These are phyloP conservation scores for Diadegma fenestrale DNA, from an alignment of 2,888 invertebrate genomes.

Conservation along the genomic window DNA sequence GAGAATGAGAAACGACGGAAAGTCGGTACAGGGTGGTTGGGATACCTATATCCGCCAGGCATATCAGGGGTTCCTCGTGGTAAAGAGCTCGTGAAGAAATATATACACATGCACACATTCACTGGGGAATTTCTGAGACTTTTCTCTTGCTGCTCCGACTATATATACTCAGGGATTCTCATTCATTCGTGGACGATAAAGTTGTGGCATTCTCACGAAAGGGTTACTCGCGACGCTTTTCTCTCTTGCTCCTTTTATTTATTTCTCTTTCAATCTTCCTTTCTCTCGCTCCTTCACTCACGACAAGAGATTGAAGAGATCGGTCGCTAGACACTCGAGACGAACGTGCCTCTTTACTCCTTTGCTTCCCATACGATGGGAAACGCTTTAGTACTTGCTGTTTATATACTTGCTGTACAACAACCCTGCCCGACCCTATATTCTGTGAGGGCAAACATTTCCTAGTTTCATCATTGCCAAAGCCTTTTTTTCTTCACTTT, in stretches of 20 bases:
- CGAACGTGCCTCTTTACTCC: slow-evolving; percentile 49
- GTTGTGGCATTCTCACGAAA: slow-evolving; percentile 29
- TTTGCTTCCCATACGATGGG: slow-evolving; percentile 39
- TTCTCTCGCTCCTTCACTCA: neutral
- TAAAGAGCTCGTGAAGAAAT: slow-evolving; percentile 23
- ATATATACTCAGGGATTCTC: slow-evolving; percentile 63
- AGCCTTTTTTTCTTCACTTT: slow-evolving; percentile 3
- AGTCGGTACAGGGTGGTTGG: slow-evolving; percentile 32
- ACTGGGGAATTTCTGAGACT: slow-evolving; percentile 3
- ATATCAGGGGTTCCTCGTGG: slow-evolving; percentile 69
- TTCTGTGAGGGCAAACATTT: slow-evolving; percentile 32
- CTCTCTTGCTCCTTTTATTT: neutral
- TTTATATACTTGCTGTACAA: slow-evolving; percentile 54
- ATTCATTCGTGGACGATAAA: slow-evolving; percentile 54
- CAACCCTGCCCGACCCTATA: slow-evolving; percentile 2
- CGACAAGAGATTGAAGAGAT: slow-evolving; percentile 35
- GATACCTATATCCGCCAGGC: slow-evolving; percentile 67
- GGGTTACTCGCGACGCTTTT: slow-evolving; percentile 23
- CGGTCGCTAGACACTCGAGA: slow-evolving; percentile 62
- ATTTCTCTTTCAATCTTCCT: neutral
- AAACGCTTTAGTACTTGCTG: slow-evolving; percentile 65
- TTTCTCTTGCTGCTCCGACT: slow-evolving; percentile 27
- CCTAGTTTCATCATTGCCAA: slow-evolving; percentile 40
- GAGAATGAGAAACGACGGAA: slow-evolving; percentile 19
- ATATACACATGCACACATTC: neutral